A percentile compares a stretch with the other conserved stretches of the same genome.
Evolutionary conservation across 2,888 invertebrate species (phyloP).

Genomic region (Agrochola macilenta): DNA sequence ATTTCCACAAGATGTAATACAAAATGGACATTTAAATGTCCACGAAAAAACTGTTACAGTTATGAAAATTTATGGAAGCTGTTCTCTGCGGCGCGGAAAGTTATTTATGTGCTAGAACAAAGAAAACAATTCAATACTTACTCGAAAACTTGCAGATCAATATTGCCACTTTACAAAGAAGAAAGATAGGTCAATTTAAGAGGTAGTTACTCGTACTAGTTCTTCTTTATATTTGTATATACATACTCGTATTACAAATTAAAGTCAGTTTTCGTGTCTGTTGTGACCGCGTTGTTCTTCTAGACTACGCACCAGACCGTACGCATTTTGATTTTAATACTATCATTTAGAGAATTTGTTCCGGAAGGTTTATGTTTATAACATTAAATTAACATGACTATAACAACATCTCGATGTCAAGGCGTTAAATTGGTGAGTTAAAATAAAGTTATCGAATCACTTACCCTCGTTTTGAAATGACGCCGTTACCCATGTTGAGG

Average conservation of each 20-base stretch:
- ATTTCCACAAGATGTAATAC: background rate
- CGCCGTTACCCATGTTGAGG: constrained; percentile 38
- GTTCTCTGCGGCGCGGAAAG: no score
- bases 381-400: background rate
- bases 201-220: background rate
- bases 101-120: no score
- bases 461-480: constrained; percentile 40
- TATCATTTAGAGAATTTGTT: background rate
- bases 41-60: background rate
- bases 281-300: background rate
- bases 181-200: background rate
- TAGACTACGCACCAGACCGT: no score
- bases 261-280: background rate
- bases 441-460: background rate
- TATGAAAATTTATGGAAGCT: background rate
- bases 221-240: no score
- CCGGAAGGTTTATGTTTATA: background rate
- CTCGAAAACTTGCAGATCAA: no score
- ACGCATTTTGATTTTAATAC: background rate
- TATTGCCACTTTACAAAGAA: no score
- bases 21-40: background rate
- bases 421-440: background rate
- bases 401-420: background rate
- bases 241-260: background rate
- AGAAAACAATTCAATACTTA: no score